Evolutionary conservation across 1,140 invertebrate species (phyloP), one percentile per base, ranked within the genome.

Genomic region (Xylocopa sonorina): DNA sequence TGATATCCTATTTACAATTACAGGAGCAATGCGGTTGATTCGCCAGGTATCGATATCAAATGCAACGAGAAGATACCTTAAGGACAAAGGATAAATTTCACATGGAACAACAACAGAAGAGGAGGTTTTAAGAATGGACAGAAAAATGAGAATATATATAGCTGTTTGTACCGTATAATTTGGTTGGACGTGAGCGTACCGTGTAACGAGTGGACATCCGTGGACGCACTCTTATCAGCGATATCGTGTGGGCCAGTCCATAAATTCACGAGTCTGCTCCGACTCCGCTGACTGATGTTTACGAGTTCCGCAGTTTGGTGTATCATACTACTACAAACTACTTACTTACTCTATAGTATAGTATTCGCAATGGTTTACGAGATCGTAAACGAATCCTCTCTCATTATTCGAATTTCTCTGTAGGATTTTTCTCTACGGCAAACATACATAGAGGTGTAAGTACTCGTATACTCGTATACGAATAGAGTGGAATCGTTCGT

Each of bases 341-440:
- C n/a, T n/a, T n/a, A n/a, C n/a, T n/a, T n/a, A n/a, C n/a, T n/a
- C n/a, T n/a, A n/a, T n/a, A n/a, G n/a, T n/a, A n/a, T 58, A 51
- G 64, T 55, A 64, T 69, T 48, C 71, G 67, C 60, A 68, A n/a
- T 75, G 58, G 32, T 81, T 83, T 83, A 83, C 81, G 78, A 81
- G 58, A 32, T 63, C 81, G 66, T 83, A 83, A 83, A 83, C 81
- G 78, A 64, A 77, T 82, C 48, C 74, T 76, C 74, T 76, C 78
- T 78, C 71, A 81, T 81, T 81, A 78, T 81, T 66, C 43, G 18
- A 41, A 48, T 16, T 29, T n/a, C 53, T 55, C 24, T 53, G n/a
- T 50, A 58, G 43, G 34, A 43, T 71, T 63, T 53, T 38, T 46
- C 38, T 38, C n/a, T n/a, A n/a, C n/a, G n/a, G n/a, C n/a, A n/a